These are phyloP conservation scores for Meiosimyza decipiens DNA, from an alignment of 2,888 invertebrate genomes.

Conservation along the genomic window DNA sequence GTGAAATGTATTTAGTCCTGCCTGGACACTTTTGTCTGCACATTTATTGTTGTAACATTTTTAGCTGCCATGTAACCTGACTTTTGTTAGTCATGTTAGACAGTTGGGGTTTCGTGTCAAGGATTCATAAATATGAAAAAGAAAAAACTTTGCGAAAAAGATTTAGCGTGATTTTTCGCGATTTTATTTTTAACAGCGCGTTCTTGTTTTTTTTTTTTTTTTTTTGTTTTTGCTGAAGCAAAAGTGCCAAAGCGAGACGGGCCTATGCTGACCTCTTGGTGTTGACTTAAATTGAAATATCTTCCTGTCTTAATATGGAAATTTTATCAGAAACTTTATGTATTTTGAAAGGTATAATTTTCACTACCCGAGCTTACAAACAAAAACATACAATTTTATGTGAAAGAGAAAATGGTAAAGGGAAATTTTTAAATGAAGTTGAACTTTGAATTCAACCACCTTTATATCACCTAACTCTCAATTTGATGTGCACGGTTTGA, in stretches of 20 bases:
- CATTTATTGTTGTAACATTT: constrained; percentile 35
- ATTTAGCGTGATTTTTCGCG: constrained; percentile 23
- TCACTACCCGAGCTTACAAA: background rate
- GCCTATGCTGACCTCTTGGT: constrained; percentile 35
- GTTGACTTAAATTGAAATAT: constrained; percentile 47
- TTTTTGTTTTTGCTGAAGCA: background rate
- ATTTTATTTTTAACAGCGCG: constrained; percentile 6
- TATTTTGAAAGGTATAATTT: constrained; percentile 23
- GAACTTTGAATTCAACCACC: too few relatives aligned
- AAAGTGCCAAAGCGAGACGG: background rate
- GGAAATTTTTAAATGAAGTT: too few relatives aligned
- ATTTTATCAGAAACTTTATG: constrained; percentile 15
- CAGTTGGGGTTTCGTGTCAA: constrained; percentile 41
- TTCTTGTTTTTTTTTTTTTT: constrained; percentile 10
- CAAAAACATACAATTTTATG: too few relatives aligned
- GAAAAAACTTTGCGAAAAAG: constrained; percentile 1
- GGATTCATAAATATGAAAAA: constrained; percentile 41
- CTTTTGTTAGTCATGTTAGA: constrained; percentile 14
- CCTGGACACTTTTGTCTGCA: constrained; percentile 32
- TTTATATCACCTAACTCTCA: too few relatives aligned
- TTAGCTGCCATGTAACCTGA: constrained; percentile 22
- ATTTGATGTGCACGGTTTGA: too few relatives aligned
- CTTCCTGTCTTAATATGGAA: constrained; percentile 13
- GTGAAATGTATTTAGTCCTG: constrained; percentile 16
- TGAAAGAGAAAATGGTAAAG: too few relatives aligned